phyloP scores from a whole-genome alignment of 2,888 invertebrate genomes.

The Cylloceria caligata region DNA sequence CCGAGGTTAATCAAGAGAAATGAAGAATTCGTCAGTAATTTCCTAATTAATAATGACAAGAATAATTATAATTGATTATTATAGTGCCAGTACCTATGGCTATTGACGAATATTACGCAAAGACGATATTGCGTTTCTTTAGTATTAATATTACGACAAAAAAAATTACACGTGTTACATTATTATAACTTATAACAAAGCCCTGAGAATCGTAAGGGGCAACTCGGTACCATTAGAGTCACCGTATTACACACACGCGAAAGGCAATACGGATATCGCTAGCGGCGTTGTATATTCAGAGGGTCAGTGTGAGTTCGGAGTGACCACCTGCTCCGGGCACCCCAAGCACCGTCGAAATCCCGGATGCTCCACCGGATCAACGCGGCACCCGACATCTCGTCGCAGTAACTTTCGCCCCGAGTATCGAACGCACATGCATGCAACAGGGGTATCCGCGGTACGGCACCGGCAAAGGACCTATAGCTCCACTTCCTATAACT shows the following conservation, averaged over 20 bases:
- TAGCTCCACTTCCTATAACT: slow-evolving; percentile 28
- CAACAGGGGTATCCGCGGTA: slow-evolving; percentile 42
- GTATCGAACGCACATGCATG: slow-evolving; percentile 51
- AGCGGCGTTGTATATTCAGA: not conserved
- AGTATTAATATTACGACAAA: not conserved
- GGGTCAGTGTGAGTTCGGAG: slow-evolving; percentile 26
- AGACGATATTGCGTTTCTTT: not conserved
- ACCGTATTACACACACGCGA: not conserved
- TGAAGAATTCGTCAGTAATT: slow-evolving; percentile 22
- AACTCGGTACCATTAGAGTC: not conserved
- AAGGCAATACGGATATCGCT: not conserved
- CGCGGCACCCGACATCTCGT: slow-evolving; percentile 64
- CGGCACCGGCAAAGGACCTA: slow-evolving; percentile 31
- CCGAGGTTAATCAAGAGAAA: slow-evolving; percentile 17
- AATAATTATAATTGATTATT: slow-evolving; percentile 30
- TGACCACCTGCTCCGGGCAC: slow-evolving; percentile 68
- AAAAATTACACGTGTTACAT: slow-evolving; percentile 1
- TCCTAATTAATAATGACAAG: slow-evolving; percentile 18
- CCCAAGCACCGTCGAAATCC: slow-evolving; percentile 44
- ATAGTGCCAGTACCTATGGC: not conserved
- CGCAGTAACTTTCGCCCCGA: slow-evolving; percentile 27
- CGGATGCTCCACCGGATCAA: slow-evolving; percentile 42
- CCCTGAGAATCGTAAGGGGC: not conserved
- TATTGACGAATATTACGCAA: slow-evolving; percentile 11
- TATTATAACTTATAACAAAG: not conserved